Conservation (phyloP, 1,140 invertebrate species). For the Caerostris darwini region DNA sequence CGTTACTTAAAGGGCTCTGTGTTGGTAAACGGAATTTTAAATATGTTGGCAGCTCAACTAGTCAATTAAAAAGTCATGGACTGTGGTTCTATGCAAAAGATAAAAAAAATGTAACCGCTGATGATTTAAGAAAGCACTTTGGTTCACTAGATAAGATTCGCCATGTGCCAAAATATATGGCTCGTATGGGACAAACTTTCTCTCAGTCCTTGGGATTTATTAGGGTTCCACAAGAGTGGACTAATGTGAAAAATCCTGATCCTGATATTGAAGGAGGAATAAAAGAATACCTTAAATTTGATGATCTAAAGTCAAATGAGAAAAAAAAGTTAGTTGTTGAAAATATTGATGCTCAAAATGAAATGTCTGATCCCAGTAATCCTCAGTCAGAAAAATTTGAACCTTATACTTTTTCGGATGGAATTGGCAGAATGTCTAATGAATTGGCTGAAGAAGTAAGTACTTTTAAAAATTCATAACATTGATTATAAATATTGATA, state of each 20-base stretch:
- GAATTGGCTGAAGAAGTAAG: conserved; percentile 78
- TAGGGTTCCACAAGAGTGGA: conserved; percentile 88
- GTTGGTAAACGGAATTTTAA: conserved; percentile 79
- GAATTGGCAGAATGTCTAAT: conserved; percentile 79
- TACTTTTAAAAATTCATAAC: neutral
- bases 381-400: conserved; percentile 64
- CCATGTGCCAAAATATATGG: conserved; percentile 81
- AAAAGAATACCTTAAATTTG: conserved; percentile 11
- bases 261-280: conserved; percentile 42
- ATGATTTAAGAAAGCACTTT: conserved; percentile 77
- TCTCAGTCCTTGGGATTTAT: conserved; percentile 87
- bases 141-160: conserved; percentile 78
- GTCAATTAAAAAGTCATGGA: conserved; percentile 80
- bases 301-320: neutral
- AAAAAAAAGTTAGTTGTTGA: conserved; percentile 4
- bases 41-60: conserved; percentile 80
- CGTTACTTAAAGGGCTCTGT: conserved; percentile 75
- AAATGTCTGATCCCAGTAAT: conserved; percentile 21
- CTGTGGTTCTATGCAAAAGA: conserved; percentile 80
- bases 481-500: too few species aligned
- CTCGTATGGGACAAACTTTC: conserved; percentile 81
- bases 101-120: conserved; percentile 53
- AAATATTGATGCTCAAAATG: neutral
- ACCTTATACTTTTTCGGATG: conserved; percentile 80
- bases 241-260: conserved; percentile 68